A percentile compares a stretch with the other conserved stretches of the same genome.
These are phyloP conservation scores for Penaeus japonicus DNA, from an alignment of 1,140 invertebrate species.

Conservation along the genomic window DNA sequence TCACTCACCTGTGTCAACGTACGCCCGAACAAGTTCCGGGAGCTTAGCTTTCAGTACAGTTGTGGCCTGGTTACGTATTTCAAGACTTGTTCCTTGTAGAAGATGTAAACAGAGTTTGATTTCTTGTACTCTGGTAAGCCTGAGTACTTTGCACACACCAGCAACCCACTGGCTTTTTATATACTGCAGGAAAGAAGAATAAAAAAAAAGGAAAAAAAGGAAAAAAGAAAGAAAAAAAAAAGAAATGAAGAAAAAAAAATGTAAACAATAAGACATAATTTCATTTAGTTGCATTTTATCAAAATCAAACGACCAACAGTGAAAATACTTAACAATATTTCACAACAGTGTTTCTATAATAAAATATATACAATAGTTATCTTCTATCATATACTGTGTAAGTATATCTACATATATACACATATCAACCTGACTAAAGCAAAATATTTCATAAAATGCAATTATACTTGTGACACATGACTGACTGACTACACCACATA, in stretches of 20 bases:
- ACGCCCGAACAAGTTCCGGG: slow-evolving; percentile 83
- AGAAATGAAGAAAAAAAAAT: background rate
- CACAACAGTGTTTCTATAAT: too few relatives aligned
- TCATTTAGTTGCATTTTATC: slow-evolving; percentile 18
- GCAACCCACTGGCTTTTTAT: slow-evolving; percentile 43
- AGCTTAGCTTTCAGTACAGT: slow-evolving; percentile 83
- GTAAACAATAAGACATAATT: background rate
- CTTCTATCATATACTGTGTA: too few relatives aligned
- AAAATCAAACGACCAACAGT: too few relatives aligned
- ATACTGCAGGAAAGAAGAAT: slow-evolving; percentile 31
- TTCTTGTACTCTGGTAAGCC: slow-evolving; percentile 86
- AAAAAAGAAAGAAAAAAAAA: background rate
- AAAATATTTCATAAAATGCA: too few relatives aligned
- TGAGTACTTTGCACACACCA: slow-evolving; percentile 78
- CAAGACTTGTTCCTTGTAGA: slow-evolving; percentile 78
- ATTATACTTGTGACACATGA: too few relatives aligned
- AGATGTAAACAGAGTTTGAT: slow-evolving; percentile 86
- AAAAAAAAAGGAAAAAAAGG: background rate
- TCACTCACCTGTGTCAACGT: slow-evolving; percentile 76
- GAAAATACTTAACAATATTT: too few relatives aligned
- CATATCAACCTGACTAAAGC: too few relatives aligned
- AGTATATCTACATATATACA: too few relatives aligned
- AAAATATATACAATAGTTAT: too few relatives aligned
- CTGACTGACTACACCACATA: too few relatives aligned
- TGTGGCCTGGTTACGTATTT: slow-evolving; percentile 75